Conservation (phyloP, 2,797 vertebrate genomes). For the Pteropus rufus region DNA sequence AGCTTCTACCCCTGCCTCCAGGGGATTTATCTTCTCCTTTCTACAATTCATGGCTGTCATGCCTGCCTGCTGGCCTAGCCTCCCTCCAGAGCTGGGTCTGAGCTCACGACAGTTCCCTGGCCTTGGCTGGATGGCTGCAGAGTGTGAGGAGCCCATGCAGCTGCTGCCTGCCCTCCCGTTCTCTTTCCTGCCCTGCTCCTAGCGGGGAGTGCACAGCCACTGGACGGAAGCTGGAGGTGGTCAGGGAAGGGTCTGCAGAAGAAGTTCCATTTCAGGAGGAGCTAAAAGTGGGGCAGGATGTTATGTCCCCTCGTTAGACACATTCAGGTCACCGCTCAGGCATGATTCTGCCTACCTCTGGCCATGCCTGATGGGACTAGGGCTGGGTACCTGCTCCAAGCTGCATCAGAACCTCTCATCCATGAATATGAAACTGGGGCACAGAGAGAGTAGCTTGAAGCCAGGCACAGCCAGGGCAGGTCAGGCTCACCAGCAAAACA, state of each 20-base stretch:
- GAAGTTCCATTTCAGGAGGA: neutral
- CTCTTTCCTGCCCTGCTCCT: neutral
- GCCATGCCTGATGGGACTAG: neutral
- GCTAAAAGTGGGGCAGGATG: neutral
- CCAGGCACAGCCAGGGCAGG: neutral
- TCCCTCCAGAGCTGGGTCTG: neutral
- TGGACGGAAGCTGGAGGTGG: neutral
- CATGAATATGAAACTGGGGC: neutral
- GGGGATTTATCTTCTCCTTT: neutral
- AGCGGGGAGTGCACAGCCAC: neutral
- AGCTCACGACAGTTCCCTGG: neutral
- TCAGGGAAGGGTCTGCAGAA: neutral
- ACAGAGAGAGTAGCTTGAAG: neutral
- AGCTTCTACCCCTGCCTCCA: neutral
- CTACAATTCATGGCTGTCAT: neutral
- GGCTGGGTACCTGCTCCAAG: neutral
- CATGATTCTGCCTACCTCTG: neutral
- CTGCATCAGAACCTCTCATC: neutral
- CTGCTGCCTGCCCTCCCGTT: neutral
- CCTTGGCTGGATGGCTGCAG: neutral
- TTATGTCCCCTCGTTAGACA: neutral
- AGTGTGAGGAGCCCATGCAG: rapidly evolving
- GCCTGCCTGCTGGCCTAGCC: neutral
- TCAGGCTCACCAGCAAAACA: neutral
- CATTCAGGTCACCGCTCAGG: neutral